Evolutionary conservation across 2,113 vertebrate genomes (phyloP).

Genomic region (Actenoides lindsayi): DNA sequence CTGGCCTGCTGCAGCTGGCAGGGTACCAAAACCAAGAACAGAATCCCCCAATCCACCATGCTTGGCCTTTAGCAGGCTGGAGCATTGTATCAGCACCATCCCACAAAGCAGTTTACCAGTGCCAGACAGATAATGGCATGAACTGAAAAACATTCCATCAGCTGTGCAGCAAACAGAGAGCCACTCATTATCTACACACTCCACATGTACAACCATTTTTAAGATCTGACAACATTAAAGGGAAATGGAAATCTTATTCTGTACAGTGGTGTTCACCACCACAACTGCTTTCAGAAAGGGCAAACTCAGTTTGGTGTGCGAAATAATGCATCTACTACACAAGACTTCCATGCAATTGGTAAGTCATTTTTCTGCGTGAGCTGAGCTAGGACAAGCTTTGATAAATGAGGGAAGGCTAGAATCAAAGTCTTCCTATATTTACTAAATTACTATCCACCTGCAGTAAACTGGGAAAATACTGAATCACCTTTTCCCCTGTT

Average conservation of each 20-base stretch:
- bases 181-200: background rate
- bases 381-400: background rate
- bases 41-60: background rate
- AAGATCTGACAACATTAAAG: background rate
- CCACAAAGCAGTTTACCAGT: background rate
- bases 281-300: background rate
- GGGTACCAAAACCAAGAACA: background rate
- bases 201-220: background rate
- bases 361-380: background rate
- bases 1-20: background rate
- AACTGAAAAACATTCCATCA: background rate
- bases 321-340: background rate
- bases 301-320: background rate
- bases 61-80: background rate
- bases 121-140: accelerated
- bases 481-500: background rate
- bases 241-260: background rate
- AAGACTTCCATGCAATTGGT: background rate
- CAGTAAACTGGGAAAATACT: background rate
- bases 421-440: background rate
- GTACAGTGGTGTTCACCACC: background rate
- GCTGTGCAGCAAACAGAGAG: background rate
- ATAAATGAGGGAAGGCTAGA: background rate
- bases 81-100: background rate
- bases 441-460: background rate